phyloP scores from a whole-genome alignment of 2,797 vertebrate genomes.

The Diplodus puntazzo region DNA sequence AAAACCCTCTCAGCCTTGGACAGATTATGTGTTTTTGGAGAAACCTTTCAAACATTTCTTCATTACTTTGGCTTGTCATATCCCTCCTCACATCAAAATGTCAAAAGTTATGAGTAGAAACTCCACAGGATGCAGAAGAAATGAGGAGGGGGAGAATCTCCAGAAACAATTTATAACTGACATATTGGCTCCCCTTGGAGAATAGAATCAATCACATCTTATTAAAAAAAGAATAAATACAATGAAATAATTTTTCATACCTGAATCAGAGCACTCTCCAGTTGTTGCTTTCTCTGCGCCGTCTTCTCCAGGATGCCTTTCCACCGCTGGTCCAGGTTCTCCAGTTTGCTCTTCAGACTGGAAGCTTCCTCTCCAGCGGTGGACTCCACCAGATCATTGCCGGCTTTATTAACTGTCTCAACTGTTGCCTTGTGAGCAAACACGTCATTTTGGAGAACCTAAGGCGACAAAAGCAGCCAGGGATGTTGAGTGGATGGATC shows the following conservation, averaged over 20 bases:
- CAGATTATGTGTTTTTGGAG: conserved; percentile 11
- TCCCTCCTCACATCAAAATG: conserved; percentile 30
- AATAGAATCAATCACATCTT: conserved; percentile 52
- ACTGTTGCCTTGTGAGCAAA: conserved; percentile 95
- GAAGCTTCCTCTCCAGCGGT: conserved; percentile 97
- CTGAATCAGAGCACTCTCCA: conserved; percentile 94
- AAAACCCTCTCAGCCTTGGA: conserved; percentile 2
- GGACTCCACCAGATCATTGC: conserved; percentile 92
- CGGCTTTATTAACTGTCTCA: conserved; percentile 95
- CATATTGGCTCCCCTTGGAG: conserved; percentile 35
- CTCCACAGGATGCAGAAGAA: conserved; percentile 36
- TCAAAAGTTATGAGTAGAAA: conserved; percentile 52
- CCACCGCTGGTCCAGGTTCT: conserved; percentile 94
- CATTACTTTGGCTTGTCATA: conserved; percentile 28
- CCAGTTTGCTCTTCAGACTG: conserved; percentile 91
- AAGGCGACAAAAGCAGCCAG: conserved; percentile 28
- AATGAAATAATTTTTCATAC: conserved; percentile 69
- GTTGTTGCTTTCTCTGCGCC: conserved; percentile 91
- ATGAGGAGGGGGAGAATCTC: conserved; percentile 33
- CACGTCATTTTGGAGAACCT: conserved; percentile 98
- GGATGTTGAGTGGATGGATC: background rate
- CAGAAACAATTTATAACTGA: conserved; percentile 45
- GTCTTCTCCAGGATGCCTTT: conserved; percentile 93
- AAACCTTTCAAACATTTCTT: conserved; percentile 28
- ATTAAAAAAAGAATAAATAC: conserved; percentile 17